A percentile compares a stretch with the other conserved stretches of the same genome.
Evolutionary conservation across 2,888 invertebrate species (phyloP).

Genomic region (Epinotia ramella): DNA sequence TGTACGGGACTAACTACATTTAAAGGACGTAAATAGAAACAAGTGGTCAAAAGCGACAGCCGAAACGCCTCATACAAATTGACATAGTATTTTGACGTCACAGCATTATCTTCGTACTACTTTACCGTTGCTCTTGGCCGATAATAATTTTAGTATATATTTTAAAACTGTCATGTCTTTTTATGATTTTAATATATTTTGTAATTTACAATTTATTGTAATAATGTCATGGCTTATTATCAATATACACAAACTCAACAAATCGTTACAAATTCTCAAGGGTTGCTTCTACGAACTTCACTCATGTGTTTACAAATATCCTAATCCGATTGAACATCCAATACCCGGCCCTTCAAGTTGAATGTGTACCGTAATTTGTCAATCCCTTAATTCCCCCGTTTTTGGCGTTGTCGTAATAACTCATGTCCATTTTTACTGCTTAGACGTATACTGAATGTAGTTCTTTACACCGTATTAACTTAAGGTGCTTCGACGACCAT

Average conservation of each 20-base stretch:
- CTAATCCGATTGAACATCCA: conserved; percentile 13
- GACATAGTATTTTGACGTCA: no score
- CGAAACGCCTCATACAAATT: no score
- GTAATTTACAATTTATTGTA: not conserved
- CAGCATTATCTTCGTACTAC: no score
- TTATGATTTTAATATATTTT: not conserved
- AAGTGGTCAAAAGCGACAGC: no score
- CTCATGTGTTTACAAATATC: conserved; percentile 17
- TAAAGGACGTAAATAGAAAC: no score
- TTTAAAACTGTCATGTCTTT: no score
- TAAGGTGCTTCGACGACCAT: no score
- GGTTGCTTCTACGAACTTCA: not conserved
- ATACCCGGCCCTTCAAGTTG: not conserved
- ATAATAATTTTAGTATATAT: no score
- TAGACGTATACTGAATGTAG: not conserved
- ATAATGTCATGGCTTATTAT: not conserved
- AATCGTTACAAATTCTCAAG: not conserved
- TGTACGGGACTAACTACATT: no score
- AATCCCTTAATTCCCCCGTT: conserved; percentile 17
- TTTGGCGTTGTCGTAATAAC: conserved; percentile 7
- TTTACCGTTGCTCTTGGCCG: no score
- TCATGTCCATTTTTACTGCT: not conserved
- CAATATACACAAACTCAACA: not conserved
- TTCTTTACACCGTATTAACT: not conserved
- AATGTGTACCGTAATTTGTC: conserved; percentile 17